These are phyloP conservation scores for Oligia latruncula DNA, from an alignment of 2,888 invertebrate species.

Conservation along the genomic window DNA sequence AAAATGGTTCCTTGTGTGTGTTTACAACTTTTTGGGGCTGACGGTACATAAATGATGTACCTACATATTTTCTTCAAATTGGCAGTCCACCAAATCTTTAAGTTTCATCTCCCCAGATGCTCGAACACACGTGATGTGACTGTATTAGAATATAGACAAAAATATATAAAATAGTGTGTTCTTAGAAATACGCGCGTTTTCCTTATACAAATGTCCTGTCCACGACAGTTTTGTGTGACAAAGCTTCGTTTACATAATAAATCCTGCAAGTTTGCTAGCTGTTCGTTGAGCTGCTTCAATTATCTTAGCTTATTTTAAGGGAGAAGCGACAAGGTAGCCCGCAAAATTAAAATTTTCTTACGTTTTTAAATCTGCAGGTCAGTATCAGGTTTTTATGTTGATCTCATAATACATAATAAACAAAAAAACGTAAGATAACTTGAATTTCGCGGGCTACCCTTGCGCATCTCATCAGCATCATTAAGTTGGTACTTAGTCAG, in stretches of 20 bases:
- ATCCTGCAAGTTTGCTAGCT: not conserved
- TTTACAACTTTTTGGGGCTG: not conserved
- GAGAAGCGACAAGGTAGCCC: not conserved
- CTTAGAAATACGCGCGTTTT: constrained; percentile 42
- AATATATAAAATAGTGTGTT: constrained; percentile 27
- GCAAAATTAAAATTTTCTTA: too few relatives aligned
- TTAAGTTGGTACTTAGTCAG: not conserved
- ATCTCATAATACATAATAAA: too few relatives aligned
- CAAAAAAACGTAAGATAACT: too few relatives aligned
- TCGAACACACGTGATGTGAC: constrained; percentile 72
- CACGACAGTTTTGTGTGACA: constrained; percentile 11
- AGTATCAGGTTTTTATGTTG: too few relatives aligned
- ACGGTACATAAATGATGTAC: constrained; percentile 43
- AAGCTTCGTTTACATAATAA: constrained; percentile 4
- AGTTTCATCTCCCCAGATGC: constrained; percentile 70
- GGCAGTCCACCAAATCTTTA: constrained; percentile 64
- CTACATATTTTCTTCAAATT: constrained; percentile 63
- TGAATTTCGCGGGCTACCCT: too few relatives aligned
- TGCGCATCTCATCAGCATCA: too few relatives aligned
- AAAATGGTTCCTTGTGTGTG: not conserved
- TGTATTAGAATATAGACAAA: constrained; percentile 56
- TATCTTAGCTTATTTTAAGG: not conserved
- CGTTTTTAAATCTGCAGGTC: too few relatives aligned
- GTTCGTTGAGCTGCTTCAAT: not conserved
- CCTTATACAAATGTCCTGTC: constrained; percentile 30